A percentile compares a stretch with the other conserved stretches of the same genome.
Evolutionary conservation across 1,140 invertebrate genomes (phyloP).

Genomic region (Macrobrachium rosenbergii): DNA sequence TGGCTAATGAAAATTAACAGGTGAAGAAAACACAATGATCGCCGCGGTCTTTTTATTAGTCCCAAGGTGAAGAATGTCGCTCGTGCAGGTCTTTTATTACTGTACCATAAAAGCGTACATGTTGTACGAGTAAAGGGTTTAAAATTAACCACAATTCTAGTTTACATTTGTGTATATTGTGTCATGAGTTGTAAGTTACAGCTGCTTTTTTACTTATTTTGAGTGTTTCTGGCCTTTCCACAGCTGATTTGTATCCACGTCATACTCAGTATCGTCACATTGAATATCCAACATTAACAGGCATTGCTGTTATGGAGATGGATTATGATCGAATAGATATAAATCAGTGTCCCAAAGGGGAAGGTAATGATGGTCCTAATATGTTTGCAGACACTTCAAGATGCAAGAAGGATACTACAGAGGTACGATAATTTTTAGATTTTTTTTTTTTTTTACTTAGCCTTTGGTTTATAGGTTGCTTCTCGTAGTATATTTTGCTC

Average conservation of each 20-base stretch:
- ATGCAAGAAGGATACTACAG: constrained; percentile 87
- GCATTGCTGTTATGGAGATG: constrained; percentile 92
- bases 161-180: too few species aligned
- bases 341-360: constrained; percentile 93
- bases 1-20: too few species aligned
- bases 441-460: not conserved
- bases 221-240: not conserved
- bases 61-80: too few species aligned
- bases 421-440: constrained; percentile 75
- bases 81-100: too few species aligned
- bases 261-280: constrained; percentile 95
- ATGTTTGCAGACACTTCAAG: constrained; percentile 90
- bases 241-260: constrained; percentile 90
- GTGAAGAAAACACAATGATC: too few species aligned
- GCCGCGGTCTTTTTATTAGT: too few species aligned
- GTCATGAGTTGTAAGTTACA: too few species aligned
- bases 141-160: too few species aligned
- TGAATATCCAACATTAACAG: constrained; percentile 95
- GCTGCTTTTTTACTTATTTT: not conserved
- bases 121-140: too few species aligned
- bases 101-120: too few species aligned
- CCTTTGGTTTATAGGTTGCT: not conserved
- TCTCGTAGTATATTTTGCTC: too few species aligned
- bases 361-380: constrained; percentile 91
- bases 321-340: constrained; percentile 98